Conservation (phyloP, 2,113 vertebrate species). For the Engraulis encrasicolus region DNA sequence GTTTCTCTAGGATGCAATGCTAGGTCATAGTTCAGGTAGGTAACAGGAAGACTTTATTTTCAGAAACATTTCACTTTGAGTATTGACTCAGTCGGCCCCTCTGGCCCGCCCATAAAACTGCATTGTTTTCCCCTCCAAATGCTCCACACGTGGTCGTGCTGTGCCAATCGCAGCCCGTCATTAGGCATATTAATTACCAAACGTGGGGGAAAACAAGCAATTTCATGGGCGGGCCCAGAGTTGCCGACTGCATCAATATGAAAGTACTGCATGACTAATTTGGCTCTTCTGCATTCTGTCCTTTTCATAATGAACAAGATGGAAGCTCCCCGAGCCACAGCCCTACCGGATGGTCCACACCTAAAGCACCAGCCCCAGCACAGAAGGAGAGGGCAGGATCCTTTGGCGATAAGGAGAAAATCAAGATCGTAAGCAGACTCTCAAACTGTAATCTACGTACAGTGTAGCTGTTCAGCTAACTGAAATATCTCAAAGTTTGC, state of each 20-base stretch:
- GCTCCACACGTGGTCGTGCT: no score
- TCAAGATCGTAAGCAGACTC: conserved; percentile 85
- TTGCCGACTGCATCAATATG: no score
- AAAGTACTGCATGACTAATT: neutral
- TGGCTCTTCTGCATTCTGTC: neutral
- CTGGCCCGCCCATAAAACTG: no score
- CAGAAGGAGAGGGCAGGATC: conserved; percentile 85
- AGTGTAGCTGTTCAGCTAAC: neutral
- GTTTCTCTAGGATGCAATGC: conserved; percentile 85
- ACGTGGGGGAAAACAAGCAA: no score
- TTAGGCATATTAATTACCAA: no score
- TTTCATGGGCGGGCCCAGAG: no score
- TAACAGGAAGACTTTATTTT: neutral
- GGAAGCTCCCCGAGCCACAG: conserved; percentile 93
- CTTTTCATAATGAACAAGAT: conserved; percentile 61
- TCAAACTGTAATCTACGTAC: neutral
- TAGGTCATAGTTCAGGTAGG: conserved; percentile 91
- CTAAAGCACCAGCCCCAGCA: conserved; percentile 83
- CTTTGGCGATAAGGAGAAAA: conserved; percentile 88
- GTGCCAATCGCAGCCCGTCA: no score
- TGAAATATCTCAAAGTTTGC: no score
- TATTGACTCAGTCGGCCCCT: no score
- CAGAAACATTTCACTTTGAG: neutral
- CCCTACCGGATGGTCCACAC: conserved; percentile 90
- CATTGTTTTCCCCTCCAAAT: no score